A percentile compares a stretch with the other conserved stretches of the same genome.
phyloP scores from a whole-genome alignment of 2,888 invertebrate species.

The Epiperipatus broadwayi region DNA sequence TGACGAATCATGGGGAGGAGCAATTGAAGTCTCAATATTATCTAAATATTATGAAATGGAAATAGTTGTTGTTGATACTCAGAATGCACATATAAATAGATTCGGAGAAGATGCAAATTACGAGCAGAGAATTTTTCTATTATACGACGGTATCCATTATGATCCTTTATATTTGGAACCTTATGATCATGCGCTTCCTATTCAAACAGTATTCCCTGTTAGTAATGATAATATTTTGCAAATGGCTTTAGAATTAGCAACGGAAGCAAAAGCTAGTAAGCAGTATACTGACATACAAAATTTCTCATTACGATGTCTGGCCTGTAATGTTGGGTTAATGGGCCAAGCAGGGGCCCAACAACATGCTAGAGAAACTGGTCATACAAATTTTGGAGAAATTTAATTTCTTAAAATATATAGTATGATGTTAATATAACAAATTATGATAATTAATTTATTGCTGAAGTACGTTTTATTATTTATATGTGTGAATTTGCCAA shows the following conservation, averaged over 20 bases:
- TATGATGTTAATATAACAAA: constrained; percentile 14
- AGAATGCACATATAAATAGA: constrained; percentile 68
- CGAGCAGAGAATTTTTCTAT: constrained; percentile 56
- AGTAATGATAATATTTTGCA: constrained; percentile 48
- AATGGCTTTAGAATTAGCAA: constrained; percentile 64
- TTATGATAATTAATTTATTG: no score
- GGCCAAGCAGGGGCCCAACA: constrained; percentile 63
- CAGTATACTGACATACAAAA: constrained; percentile 78
- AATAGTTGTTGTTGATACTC: constrained; percentile 79
- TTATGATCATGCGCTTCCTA: constrained; percentile 35
- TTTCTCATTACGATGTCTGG: constrained; percentile 60
- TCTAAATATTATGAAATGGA: constrained; percentile 69
- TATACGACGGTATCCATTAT: constrained; percentile 91
- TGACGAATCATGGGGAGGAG: constrained; percentile 83
- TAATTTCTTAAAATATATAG: constrained; percentile 17
- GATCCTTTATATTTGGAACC: constrained; percentile 77
- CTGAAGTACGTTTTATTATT: no score
- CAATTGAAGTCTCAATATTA: constrained; percentile 72
- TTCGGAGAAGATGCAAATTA: constrained; percentile 78
- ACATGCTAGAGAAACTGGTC: constrained; percentile 66
- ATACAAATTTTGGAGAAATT: constrained; percentile 36
- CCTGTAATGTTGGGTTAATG: constrained; percentile 52
- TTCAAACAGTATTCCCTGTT: constrained; percentile 58
- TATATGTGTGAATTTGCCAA: no score
- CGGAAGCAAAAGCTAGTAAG: constrained; percentile 65